Conservation (phyloP, 2,113 vertebrate genomes). For the Alosa alosa region DNA sequence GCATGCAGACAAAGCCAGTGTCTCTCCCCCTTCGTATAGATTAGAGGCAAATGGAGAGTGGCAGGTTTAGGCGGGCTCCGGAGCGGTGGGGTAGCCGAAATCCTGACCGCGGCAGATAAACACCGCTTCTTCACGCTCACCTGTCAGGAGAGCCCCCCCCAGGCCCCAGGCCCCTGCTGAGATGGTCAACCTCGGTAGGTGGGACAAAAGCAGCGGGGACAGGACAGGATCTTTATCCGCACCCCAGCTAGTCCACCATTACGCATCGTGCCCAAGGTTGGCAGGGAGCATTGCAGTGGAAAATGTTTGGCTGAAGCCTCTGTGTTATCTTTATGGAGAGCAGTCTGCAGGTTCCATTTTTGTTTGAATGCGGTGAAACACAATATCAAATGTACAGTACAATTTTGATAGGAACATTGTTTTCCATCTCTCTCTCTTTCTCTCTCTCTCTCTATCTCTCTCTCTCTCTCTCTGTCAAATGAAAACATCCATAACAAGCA, state of each 20-base stretch:
- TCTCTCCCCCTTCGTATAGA: conserved; percentile 33
- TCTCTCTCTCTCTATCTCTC: not conserved
- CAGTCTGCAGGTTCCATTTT: not conserved
- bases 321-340: not conserved
- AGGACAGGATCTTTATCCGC: not conserved
- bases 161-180: not conserved
- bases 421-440: not conserved
- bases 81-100: conserved; percentile 2
- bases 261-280: not conserved
- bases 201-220: not conserved
- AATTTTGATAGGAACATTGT: not conserved
- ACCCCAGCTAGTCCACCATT: not conserved
- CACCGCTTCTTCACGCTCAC: conserved; percentile 3
- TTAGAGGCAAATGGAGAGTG: conserved; percentile 41
- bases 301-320: not conserved
- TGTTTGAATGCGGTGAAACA: not conserved
- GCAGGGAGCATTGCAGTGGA: not conserved
- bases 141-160: conserved; percentile 28
- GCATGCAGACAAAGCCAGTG: conserved; percentile 35
- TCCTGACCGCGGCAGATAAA: conserved; percentile 53
- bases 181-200: not conserved
- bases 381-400: not conserved
- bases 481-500: not conserved
- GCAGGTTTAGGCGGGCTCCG: conserved; percentile 21
- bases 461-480: not conserved